These are phyloP conservation scores for Sycophila texana DNA, from an alignment of 2,888 invertebrate species.

Conservation along the genomic window DNA sequence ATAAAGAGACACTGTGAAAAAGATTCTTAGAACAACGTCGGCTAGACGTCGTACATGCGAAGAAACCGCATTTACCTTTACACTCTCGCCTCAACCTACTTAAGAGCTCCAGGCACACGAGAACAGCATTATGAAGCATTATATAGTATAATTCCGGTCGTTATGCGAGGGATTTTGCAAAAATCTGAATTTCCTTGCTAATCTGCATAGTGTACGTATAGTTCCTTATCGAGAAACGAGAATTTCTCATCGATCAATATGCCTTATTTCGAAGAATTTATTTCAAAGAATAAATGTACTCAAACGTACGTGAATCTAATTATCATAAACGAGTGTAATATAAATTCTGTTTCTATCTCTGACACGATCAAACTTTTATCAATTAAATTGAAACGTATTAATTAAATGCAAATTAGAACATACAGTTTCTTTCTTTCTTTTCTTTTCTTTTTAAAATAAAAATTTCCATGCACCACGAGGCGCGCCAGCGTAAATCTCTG, in stretches of 20 bases:
- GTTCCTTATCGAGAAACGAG: neutral
- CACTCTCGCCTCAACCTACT: conserved; percentile 23
- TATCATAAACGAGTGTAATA: too few relatives aligned
- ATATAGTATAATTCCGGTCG: conserved; percentile 30
- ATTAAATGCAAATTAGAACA: too few relatives aligned
- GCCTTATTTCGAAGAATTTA: neutral
- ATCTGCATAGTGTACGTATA: neutral
- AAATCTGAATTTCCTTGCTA: conserved; percentile 21
- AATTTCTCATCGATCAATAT: neutral
- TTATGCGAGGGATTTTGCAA: neutral
- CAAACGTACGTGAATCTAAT: too few relatives aligned
- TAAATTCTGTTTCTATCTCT: too few relatives aligned
- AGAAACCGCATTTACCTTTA: conserved; percentile 27
- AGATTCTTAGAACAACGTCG: conserved; percentile 1
- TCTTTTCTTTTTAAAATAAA: too few relatives aligned
- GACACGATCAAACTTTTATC: too few relatives aligned
- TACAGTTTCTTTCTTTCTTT: too few relatives aligned
- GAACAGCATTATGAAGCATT: conserved; percentile 43
- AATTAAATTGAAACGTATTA: too few relatives aligned
- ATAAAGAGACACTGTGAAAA: neutral
- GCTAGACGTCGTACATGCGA: neutral
- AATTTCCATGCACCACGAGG: too few relatives aligned
- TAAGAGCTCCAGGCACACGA: conserved; percentile 26
- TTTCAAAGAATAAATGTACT: too few relatives aligned
- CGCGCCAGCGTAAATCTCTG: too few relatives aligned